Base-by-base conservation (phyloP, 1,140 invertebrate genomes). In the Drosophila jambulina region DNA sequence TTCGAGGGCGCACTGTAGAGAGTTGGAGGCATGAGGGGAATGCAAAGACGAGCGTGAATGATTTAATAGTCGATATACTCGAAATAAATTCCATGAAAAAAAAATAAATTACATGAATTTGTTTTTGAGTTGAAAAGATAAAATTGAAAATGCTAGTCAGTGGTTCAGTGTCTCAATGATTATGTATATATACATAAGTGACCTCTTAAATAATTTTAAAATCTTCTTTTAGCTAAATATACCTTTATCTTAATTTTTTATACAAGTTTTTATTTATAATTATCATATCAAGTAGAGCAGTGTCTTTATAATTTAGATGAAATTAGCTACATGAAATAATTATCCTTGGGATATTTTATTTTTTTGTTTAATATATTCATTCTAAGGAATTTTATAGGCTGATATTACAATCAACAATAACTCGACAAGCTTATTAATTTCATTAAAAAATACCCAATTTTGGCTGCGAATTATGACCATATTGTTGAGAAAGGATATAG, bases 1-100 rank as follows among this genome's bases (percentile, higher is more conserved):
- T 64, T 91, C 38, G 85, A 48, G 36, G 81, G 36, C 48, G 79
- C 62, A 81, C 87, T 91, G 75, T 57, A 64, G 43, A 67, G 15
- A 64, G 53, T 68, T 36, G 25, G 12, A 58, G 43, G 51, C 76
- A 62, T 38, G 48, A 19, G 75, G 59, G 75, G 54, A 60, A 70
- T 61, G 61, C 34, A 45, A 56, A 78, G 64, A 63, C 59, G 76
- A 59, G 76, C 38, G 53, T 77, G 75, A 77, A 77, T 77, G 64
- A 77, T 67, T 67, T 34, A 42, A 61, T 48, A 53, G 61, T 54
- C 29, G 40, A 23, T 46, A 27, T 13, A 21, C 59, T 61, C 63
- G 27, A 29, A 25, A 34, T 17, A 15, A 51, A 27, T 53, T n/a
- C n/a, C n/a, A n/a, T n/a, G n/a, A n/a, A 5, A 21, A 36, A 12